Percentiles rank a stretch among this genome's conserved stretches.
Evolutionary conservation across 2,113 vertebrate species (phyloP).

Genomic region (Physeter macrocephalus): DNA sequence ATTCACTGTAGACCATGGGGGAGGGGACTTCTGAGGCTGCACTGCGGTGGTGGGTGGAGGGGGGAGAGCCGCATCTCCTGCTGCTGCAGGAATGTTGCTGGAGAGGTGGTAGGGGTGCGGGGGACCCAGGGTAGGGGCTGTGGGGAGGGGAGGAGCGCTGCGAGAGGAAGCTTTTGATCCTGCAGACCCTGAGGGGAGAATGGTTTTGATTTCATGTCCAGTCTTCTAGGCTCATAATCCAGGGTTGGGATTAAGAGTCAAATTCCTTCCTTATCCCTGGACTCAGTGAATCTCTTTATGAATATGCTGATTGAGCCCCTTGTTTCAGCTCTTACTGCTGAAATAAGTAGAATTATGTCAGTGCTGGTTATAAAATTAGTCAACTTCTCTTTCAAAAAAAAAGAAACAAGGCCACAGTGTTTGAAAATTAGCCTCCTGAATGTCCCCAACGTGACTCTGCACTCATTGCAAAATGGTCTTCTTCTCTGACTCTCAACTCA

Average conservation of each 20-base stretch:
- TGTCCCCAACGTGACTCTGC: neutral
- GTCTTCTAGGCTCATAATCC: neutral
- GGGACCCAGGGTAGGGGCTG: rapidly evolving
- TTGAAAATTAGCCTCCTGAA: neutral
- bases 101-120: neutral
- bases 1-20: neutral
- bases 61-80: neutral
- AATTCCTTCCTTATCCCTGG: neutral
- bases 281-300: slow-evolving; percentile 22
- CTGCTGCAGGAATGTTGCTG: neutral
- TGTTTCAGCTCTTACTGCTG: neutral
- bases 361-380: neutral
- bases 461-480: neutral
- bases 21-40: neutral
- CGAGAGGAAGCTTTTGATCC: neutral
- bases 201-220: neutral
- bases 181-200: neutral
- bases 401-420: neutral
- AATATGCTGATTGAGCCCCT: neutral
- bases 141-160: neutral
- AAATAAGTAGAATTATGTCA: slow-evolving; percentile 15
- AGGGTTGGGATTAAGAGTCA: neutral
- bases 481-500: neutral
- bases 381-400: neutral
- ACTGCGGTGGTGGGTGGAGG: too few species aligned